Conservation (phyloP, 2,888 invertebrate species). For the Anaspis maculata region DNA sequence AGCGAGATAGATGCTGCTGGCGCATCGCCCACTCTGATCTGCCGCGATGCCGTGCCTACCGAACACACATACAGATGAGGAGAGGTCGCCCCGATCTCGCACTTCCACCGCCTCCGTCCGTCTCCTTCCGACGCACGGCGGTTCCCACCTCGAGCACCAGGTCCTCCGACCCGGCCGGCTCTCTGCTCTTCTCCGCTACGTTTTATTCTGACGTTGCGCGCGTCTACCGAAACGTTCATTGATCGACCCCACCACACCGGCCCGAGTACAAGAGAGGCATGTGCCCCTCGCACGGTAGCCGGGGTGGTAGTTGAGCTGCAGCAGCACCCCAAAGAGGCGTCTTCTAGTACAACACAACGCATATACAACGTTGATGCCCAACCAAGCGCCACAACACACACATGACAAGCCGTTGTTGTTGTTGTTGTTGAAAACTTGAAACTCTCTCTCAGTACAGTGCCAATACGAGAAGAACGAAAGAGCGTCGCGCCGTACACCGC, state of each 20-base stretch:
- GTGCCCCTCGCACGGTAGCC: conserved; percentile 29
- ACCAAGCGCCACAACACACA: background rate
- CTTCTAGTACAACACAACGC: too few species aligned
- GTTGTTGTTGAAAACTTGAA: too few species aligned
- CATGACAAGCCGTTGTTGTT: background rate
- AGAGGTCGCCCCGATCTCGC: background rate
- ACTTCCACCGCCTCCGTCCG: background rate
- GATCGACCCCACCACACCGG: conserved; percentile 34
- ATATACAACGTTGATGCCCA: conserved; percentile 2
- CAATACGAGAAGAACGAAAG: background rate
- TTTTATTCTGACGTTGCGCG: too few species aligned
- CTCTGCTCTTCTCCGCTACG: too few species aligned
- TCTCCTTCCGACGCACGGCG: conserved; percentile 1
- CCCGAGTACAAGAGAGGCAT: conserved; percentile 24
- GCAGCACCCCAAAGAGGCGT: conserved; percentile 36
- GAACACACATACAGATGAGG: background rate
- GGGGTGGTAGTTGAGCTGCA: conserved; percentile 36
- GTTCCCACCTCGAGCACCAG: background rate
- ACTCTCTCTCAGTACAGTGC: background rate
- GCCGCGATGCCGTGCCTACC: too few species aligned
- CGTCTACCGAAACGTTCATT: conserved; percentile 34
- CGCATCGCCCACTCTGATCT: too few species aligned
- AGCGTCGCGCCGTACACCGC: background rate
- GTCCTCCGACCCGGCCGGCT: background rate
- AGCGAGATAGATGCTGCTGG: too few species aligned